A percentile compares a stretch with the other conserved stretches of the same genome.
Evolutionary conservation across 1,140 invertebrate species (phyloP).

Genomic region (Streblospio benedicti): DNA sequence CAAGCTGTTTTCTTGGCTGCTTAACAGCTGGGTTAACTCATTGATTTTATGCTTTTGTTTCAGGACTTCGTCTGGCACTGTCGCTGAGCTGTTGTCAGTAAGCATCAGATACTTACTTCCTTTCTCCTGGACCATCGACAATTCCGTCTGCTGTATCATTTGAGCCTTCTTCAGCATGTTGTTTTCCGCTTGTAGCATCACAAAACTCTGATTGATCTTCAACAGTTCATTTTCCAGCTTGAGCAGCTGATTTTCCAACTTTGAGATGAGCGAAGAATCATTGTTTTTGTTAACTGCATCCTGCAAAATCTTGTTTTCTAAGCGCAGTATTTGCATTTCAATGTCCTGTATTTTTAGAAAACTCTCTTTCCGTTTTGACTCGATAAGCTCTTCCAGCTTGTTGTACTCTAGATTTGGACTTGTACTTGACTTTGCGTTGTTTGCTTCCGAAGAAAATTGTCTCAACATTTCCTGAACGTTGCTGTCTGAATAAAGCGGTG

Average conservation of each 20-base stretch:
- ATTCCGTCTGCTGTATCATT: constrained; percentile 24
- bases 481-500: neutral
- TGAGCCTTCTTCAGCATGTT: constrained; percentile 28
- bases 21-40: constrained; percentile 17
- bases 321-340: constrained; percentile 31
- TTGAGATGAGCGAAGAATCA: constrained; percentile 27
- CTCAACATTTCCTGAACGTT: neutral
- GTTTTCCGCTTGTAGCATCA: constrained; percentile 23
- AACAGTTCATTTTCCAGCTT: constrained; percentile 37
- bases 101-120: constrained; percentile 33
- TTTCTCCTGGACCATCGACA: constrained; percentile 26
- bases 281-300: constrained; percentile 32
- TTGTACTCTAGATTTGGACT: neutral
- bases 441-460: neutral
- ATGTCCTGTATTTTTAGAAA: constrained; percentile 12
- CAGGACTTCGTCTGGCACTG: constrained; percentile 26
- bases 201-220: constrained; percentile 33
- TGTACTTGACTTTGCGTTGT: neutral
- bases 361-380: neutral
- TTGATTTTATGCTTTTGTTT: constrained; percentile 24
- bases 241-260: constrained; percentile 36
- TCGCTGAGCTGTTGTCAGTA: constrained; percentile 11
- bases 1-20: constrained; percentile 6
- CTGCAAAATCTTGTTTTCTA: constrained; percentile 34
- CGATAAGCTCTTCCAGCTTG: neutral